Conservation (phyloP, 2,113 vertebrate genomes). For the Machaerirhynchus nigripectus region DNA sequence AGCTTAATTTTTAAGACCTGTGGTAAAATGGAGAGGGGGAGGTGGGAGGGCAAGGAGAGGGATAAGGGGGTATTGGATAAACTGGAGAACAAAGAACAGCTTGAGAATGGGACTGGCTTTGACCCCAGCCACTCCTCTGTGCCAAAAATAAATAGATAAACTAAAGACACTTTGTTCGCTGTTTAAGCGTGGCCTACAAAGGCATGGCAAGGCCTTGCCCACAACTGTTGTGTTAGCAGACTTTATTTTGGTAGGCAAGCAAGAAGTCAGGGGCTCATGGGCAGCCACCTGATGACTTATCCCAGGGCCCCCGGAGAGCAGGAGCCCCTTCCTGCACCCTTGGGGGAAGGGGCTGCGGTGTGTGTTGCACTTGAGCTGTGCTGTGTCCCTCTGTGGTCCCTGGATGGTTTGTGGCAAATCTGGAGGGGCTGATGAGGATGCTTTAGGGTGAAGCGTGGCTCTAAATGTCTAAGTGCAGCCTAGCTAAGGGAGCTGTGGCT, state of each 20-base stretch:
- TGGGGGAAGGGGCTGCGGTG: background rate
- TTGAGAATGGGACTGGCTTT: constrained; percentile 7
- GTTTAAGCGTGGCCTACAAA: background rate
- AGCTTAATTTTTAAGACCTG: constrained; percentile 61
- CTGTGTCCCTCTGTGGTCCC: background rate
- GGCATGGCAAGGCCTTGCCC: background rate
- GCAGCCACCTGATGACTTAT: background rate
- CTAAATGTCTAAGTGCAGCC: background rate
- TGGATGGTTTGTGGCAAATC: background rate
- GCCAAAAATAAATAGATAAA: constrained; percentile 14
- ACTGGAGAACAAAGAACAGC: constrained; percentile 17
- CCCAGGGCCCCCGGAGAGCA: accelerated
- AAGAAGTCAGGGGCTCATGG: background rate
- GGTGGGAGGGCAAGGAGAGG: background rate
- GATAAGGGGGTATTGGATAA: constrained; percentile 28
- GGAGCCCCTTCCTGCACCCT: background rate
- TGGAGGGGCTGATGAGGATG: background rate
- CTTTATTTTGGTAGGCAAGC: background rate
- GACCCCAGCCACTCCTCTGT: background rate
- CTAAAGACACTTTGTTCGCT: background rate
- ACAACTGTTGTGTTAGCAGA: background rate
- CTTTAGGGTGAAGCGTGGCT: background rate
- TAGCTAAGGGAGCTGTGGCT: background rate
- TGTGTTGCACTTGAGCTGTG: background rate
- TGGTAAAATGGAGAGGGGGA: constrained; percentile 30